Percentiles rank a stretch among this genome's conserved stretches.
phyloP scores from a whole-genome alignment of 2,113 vertebrate species.

The Cyprinus carpio region DNA sequence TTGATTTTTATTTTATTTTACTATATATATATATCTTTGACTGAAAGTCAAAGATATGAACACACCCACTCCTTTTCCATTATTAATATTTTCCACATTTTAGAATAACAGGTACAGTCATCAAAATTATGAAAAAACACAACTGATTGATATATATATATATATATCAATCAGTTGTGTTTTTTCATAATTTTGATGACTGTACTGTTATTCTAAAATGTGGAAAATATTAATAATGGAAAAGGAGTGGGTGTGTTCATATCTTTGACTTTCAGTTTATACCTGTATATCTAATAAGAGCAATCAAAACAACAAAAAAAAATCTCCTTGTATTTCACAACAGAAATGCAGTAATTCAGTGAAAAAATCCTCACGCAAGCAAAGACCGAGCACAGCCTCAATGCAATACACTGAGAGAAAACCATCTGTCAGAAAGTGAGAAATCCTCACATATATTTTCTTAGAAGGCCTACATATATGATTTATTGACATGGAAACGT shows the following conservation, averaged over 20 bases:
- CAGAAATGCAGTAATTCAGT: constrained; percentile 71
- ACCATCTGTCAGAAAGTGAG: constrained; percentile 68
- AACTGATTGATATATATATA: too few relatives aligned
- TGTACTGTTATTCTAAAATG: neutral
- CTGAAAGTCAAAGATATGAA: neutral
- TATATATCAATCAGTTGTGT: too few relatives aligned
- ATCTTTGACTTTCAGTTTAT: neutral
- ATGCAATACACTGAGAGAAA: constrained; percentile 71
- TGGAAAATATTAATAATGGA: neutral
- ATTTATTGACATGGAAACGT: neutral
- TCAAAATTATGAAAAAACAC: neutral
- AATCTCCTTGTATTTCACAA: constrained; percentile 48
- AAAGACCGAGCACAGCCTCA: constrained; percentile 69
- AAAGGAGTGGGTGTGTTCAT: neutral
- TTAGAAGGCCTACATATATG: neutral
- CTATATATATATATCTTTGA: too few relatives aligned
- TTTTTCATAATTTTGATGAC: neutral
- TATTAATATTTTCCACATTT: neutral
- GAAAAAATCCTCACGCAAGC: constrained; percentile 66
- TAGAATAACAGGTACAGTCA: neutral
- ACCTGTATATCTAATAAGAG: neutral
- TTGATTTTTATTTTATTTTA: too few relatives aligned
- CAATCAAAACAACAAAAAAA: neutral
- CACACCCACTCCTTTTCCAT: neutral
- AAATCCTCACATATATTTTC: neutral